Base-by-base conservation (phyloP, 2,113 vertebrate species). In the Microtus richardsoni region DNA sequence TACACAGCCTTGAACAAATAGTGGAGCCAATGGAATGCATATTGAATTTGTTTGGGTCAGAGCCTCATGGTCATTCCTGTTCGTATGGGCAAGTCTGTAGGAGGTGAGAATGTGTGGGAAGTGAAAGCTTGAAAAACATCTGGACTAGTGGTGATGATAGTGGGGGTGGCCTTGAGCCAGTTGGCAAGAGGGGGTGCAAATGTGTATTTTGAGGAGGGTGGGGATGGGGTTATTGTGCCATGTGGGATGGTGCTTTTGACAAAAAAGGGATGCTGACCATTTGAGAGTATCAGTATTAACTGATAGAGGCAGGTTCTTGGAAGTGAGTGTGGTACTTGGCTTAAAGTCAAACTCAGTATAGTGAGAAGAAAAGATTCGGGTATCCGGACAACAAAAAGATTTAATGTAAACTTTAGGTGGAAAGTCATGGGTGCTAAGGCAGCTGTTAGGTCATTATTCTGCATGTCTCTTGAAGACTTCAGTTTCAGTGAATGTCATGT, bases 121-220 rank as follows among this genome's bases (percentile, higher is more conserved):
- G 58, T 74, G 60, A n/a, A 47, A 64, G 33, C 74, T 93, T 93
- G 54, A 78, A 77, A 91, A 85, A 28, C 71, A 74, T 8, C 1
- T 70, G 28, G 33, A 60, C 64, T 68, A 8, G 11, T 71, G 58
- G 47, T 80, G 92, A 71, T 85, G 92, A 66, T 28, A 71, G 70
- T 7, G 5, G 74, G 17, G 54, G 3, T 36, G 14, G 14, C 21
- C 2, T 74, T 49, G n/a, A 90, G 71, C 78, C 39, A 33, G 17
- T n/a, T 80, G 73, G 14, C 47, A 91, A 78, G 41, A 62, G 66
- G 26, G 12, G 62, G 16, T 41, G 21, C 41, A 73, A 83, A n/a
- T 89, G 16, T 70, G 28, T 92, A n/a, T 95, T 83, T 94, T 49
- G 83, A 93, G 70, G 62, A 70, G 41, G 33, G 7, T 84, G 36